Conservation (phyloP, 1,140 invertebrate species). For the Ganaspis sp. region DNA sequence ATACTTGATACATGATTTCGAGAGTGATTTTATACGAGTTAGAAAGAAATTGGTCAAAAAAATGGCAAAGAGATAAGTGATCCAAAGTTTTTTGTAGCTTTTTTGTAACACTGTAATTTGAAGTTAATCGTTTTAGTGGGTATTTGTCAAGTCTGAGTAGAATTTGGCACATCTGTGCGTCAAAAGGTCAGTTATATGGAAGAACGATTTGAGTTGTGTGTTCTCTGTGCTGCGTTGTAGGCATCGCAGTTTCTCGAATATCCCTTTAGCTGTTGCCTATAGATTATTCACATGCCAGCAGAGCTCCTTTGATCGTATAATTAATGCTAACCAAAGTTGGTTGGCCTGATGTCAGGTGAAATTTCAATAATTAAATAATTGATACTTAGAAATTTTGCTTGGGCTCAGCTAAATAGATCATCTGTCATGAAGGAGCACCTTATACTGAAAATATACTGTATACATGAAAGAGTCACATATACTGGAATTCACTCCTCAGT, state of each 20-base stretch:
- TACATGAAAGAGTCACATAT: too few species aligned
- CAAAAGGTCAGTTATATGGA: conserved; percentile 16
- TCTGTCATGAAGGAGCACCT: neutral
- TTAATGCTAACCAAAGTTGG: conserved; percentile 45
- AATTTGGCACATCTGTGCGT: neutral
- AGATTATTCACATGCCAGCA: conserved; percentile 42
- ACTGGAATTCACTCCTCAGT: neutral
- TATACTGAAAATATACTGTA: too few species aligned
- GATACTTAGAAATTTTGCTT: conserved; percentile 25
- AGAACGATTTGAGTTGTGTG: conserved; percentile 40
- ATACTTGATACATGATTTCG: too few species aligned
- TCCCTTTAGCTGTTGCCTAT: conserved; percentile 30
- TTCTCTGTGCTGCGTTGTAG: conserved; percentile 27
- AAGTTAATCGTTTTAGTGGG: too few species aligned
- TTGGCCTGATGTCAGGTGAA: conserved; percentile 30
- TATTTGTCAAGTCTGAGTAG: neutral
- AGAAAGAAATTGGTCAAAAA: too few species aligned
- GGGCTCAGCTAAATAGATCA: neutral
- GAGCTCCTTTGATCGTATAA: conserved; percentile 53
- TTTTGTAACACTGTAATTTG: too few species aligned
- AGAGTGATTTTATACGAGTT: too few species aligned
- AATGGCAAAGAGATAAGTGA: too few species aligned
- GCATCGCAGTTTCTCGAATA: conserved; percentile 31
- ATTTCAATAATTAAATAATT: conserved; percentile 50
- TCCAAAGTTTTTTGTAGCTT: too few species aligned